These are phyloP conservation scores for human (Homo sapiens) DNA, from an alignment of 2,113 vertebrate genomes.

Conservation along the genomic window DNA sequence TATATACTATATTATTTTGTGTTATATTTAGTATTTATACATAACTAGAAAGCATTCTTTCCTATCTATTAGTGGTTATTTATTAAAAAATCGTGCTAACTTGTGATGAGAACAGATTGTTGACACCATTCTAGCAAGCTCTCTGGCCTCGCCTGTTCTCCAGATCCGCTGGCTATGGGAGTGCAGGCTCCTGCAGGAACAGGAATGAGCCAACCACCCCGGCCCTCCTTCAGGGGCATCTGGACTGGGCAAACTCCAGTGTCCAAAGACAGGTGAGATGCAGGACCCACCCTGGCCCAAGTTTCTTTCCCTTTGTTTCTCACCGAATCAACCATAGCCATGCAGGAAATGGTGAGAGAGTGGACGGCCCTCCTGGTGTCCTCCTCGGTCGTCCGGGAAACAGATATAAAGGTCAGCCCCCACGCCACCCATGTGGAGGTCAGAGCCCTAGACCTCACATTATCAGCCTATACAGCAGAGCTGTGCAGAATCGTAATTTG, in stretches of 20 bases:
- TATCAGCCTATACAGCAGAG: neutral
- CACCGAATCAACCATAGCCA: no score
- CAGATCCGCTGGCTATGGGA: rapidly evolving
- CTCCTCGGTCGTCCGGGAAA: rapidly evolving
- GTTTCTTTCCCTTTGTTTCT: neutral
- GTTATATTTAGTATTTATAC: neutral
- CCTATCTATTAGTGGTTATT: neutral
- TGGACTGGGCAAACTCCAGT: neutral
- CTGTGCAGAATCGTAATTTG: neutral
- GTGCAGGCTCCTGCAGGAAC: rapidly evolving
- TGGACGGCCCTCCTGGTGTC: rapidly evolving
- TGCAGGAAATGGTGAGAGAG: rapidly evolving
- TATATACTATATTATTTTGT: neutral
- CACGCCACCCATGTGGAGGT: no score
- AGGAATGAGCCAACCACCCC: rapidly evolving
- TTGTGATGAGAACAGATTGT: neutral
- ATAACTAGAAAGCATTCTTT: neutral
- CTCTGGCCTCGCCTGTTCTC: rapidly evolving
- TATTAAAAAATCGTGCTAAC: rapidly evolving
- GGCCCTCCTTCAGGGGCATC: rapidly evolving
- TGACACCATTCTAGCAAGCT: rapidly evolving
- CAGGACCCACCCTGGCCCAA: rapidly evolving
- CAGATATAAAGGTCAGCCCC: rapidly evolving
- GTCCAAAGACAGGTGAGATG: neutral
- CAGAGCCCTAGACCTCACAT: rapidly evolving